A percentile compares a stretch with the other conserved stretches of the same genome.
phyloP scores from a whole-genome alignment of 2,113 vertebrate species.

The Murina feae region DNA sequence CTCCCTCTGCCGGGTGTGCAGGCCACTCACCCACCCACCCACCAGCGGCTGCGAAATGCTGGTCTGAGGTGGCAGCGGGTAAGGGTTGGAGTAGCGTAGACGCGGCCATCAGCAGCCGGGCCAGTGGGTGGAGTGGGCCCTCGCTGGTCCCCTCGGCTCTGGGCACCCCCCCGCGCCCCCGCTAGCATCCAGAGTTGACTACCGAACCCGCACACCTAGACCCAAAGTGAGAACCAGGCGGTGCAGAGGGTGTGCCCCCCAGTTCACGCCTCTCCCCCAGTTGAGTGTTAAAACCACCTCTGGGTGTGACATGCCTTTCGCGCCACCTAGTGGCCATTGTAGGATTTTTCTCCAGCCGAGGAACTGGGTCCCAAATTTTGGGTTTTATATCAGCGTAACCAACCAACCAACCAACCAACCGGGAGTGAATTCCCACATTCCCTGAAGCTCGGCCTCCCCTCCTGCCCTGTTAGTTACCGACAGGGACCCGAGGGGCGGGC shows the following conservation, averaged over 20 bases:
- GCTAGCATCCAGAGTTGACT: background rate
- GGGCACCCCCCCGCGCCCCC: background rate
- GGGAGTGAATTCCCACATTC: background rate
- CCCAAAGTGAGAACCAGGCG: background rate
- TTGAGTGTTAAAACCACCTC: background rate
- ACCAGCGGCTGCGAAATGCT: background rate
- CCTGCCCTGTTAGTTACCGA: background rate
- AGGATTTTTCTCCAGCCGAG: background rate
- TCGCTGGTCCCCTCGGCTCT: background rate
- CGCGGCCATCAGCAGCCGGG: background rate
- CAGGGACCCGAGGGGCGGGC: background rate
- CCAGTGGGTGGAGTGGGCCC: background rate
- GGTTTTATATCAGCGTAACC: background rate
- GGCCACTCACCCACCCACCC: background rate
- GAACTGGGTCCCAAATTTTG: background rate
- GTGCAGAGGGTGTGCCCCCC: background rate
- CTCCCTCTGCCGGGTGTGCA: background rate
- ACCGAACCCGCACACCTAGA: background rate
- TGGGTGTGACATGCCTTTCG: background rate
- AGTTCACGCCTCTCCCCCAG: background rate
- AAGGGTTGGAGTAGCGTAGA: background rate
- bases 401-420: background rate
- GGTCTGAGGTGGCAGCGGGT: background rate
- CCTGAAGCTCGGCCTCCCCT: background rate
- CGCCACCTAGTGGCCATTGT: constrained; percentile 65